Evolutionary conservation across 2,888 invertebrate species (phyloP).

Genomic region (Himalopsyche anomala): DNA sequence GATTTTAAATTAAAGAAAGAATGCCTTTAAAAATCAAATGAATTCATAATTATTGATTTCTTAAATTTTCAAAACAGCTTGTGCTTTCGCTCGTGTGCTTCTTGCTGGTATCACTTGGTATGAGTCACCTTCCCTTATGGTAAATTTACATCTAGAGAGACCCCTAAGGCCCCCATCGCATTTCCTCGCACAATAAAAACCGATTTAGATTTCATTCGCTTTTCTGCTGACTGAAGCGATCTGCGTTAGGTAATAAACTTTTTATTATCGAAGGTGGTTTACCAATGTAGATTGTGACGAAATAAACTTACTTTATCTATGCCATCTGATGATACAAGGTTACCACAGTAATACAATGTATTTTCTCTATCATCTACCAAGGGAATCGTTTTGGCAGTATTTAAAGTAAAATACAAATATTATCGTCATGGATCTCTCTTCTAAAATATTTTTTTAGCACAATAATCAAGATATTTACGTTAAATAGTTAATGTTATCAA

Average conservation of each 20-base stretch:
- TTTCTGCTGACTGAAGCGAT: slow-evolving; percentile 43
- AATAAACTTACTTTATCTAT: slow-evolving; percentile 13
- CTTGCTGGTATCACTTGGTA: not conserved
- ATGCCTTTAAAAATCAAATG: no score
- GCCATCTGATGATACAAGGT: not conserved
- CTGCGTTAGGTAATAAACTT: slow-evolving; percentile 33
- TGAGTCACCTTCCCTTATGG: not conserved
- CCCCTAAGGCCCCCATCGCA: slow-evolving; percentile 10
- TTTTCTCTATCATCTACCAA: no score
- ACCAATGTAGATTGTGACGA: slow-evolving; percentile 12
- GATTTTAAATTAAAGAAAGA: no score
- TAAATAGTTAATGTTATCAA: no score
- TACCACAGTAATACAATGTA: not conserved
- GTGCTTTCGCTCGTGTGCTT: no score
- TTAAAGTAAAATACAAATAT: no score
- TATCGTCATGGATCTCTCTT: no score
- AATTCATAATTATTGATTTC: no score
- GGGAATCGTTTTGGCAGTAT: no score
- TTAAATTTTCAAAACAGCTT: no score
- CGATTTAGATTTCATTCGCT: slow-evolving; percentile 37
- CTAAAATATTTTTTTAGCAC: no score
- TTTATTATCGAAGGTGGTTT: slow-evolving; percentile 42
- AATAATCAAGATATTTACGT: no score
- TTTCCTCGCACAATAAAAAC: slow-evolving; percentile 20
- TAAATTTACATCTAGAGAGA: not conserved